Base-by-base conservation (phyloP, 37 sponge, comb jelly and placozoan species). In the Chondrilla cf. caribensis region DNA sequence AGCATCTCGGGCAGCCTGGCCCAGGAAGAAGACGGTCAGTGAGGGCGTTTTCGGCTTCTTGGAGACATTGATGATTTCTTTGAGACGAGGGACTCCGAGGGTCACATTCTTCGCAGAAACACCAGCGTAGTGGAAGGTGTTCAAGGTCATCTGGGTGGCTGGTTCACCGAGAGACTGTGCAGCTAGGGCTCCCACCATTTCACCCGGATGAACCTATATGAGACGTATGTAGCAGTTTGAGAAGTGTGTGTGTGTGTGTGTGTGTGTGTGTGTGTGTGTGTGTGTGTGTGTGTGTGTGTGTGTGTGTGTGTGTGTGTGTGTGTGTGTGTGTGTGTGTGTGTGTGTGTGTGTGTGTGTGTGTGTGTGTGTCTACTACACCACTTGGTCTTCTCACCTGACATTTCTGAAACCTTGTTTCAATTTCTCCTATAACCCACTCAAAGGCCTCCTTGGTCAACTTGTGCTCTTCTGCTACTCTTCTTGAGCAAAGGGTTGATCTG, bases 51-150 rank as follows among this genome's bases (percentile, higher is more conserved):
- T 99, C 35, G 99, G 99, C 43, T 86, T 84, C 89, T 96, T 96
- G 67, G 97, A 96, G 57, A 99, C 99, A 64, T 99, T 99, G 76
- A 99, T 99, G 42, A 99, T 92, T 81, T 99, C 99, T 90, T 99
- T 99, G 72, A 99, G 83, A 36, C 99, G 83, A 6, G 99, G 99
- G 5, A 99, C 99, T 28, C 99, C 99, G 11, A 99, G 97, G 3
- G 99, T 99, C 26, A 99, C 97, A 77, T 99, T 99, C 97, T 99
- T 99, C 43, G 99, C 99, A 19, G 99, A 99, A 32, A 99, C 99
- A 38, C 99, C 99, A 79, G 99, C 99, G 83, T 92, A 99, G 77
- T 99, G 99, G 84, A 99, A 99, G 15, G 99, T 99, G 90, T 99
- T 99, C 57, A 99, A 90, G 26, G 99, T 99, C 99, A 99, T 99